A percentile compares a stretch with the other conserved stretches of the same genome.
phyloP scores from a whole-genome alignment of 2,888 invertebrate species.

The Xestia c-nigrum region DNA sequence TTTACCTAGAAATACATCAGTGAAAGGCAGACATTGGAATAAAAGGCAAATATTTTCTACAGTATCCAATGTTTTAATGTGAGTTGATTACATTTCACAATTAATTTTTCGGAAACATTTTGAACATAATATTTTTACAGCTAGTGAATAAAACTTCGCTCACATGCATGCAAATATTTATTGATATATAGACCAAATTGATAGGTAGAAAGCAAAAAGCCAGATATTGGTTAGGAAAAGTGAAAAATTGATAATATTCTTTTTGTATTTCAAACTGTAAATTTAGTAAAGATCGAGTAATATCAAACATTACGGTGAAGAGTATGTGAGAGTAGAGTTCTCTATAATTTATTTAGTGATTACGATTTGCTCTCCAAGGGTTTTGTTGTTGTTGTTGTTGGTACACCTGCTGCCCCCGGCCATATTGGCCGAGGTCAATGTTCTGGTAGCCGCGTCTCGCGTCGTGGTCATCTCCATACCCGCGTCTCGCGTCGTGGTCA shows the following conservation, averaged over 20 bases:
- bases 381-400: constrained; percentile 32
- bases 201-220: background rate
- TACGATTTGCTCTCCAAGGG: constrained; percentile 34
- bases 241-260: background rate
- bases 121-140: background rate
- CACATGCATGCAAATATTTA: constrained; percentile 12
- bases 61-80: background rate
- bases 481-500: constrained; percentile 35
- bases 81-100: background rate
- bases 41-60: background rate
- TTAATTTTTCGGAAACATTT: background rate
- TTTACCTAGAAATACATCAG: too few species aligned
- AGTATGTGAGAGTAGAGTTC: too few species aligned
- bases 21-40: too few species aligned
- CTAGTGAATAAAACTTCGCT: constrained; percentile 12
- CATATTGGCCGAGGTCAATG: constrained; percentile 27
- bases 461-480: constrained; percentile 39
- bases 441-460: constrained; percentile 24
- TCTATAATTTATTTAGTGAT: constrained; percentile 13
- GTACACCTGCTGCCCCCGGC: constrained; percentile 28
- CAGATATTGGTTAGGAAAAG: background rate
- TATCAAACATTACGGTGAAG: background rate
- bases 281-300: background rate
- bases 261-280: background rate
- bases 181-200: background rate